These are phyloP conservation scores for Cyrtorhinus lividipennis DNA, from an alignment of 1,140 invertebrate species.

Conservation along the genomic window DNA sequence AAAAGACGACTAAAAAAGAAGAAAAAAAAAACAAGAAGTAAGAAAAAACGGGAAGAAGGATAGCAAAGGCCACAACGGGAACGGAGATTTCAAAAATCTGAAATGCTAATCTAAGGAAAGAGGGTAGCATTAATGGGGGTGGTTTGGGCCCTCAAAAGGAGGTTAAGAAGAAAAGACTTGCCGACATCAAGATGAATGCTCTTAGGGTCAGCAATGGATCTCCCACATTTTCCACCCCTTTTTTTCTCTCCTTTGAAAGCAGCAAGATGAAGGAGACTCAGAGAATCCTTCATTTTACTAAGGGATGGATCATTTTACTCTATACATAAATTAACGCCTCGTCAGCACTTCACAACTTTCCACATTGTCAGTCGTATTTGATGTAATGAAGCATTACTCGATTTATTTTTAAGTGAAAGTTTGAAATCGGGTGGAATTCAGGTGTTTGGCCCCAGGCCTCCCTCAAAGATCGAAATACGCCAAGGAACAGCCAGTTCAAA, in stretches of 20 bases:
- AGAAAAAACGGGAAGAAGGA: background rate
- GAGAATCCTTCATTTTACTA: background rate
- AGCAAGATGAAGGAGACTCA: background rate
- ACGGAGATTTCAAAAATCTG: conserved; percentile 1
- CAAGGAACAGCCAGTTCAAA: too few species aligned
- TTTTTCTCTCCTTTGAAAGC: background rate
- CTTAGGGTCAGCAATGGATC: background rate
- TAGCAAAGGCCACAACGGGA: background rate
- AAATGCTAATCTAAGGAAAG: conserved; percentile 5
- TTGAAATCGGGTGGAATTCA: too few species aligned
- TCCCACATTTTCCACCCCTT: background rate
- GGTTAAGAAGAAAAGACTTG: conserved; percentile 5
- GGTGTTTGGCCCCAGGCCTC: too few species aligned
- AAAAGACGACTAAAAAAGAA: background rate
- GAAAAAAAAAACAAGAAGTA: background rate
- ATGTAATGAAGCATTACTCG: too few species aligned
- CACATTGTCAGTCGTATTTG: too few species aligned
- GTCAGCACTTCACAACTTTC: too few species aligned
- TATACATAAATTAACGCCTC: background rate
- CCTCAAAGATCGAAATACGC: too few species aligned
- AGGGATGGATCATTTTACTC: too few species aligned
- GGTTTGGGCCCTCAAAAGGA: background rate
- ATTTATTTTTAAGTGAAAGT: too few species aligned
- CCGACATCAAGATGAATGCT: conserved; percentile 6
- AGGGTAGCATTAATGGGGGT: background rate